Conservation (phyloP, 2,888 invertebrate species). For the Trilocha varians region DNA sequence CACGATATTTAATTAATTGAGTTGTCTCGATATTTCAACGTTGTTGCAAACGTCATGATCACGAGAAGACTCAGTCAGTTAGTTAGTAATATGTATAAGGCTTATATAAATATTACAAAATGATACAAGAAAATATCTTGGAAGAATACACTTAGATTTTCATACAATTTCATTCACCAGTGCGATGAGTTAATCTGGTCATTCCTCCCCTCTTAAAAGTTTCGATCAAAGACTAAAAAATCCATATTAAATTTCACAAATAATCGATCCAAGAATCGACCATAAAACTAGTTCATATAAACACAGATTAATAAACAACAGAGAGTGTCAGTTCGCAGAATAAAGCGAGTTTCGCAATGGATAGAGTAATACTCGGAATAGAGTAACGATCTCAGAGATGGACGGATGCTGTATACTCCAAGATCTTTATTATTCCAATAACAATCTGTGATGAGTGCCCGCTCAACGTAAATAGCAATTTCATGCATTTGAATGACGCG, state of each 20-base stretch:
- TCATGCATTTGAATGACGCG: constrained; percentile 71
- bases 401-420: constrained; percentile 57
- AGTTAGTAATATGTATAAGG: too few species aligned
- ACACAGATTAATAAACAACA: constrained; percentile 65
- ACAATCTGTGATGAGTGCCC: constrained; percentile 73
- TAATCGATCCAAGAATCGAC: constrained; percentile 19
- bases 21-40: too few species aligned
- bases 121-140: too few species aligned
- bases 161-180: too few species aligned
- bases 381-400: constrained; percentile 53
- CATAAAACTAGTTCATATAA: constrained; percentile 48
- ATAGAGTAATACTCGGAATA: constrained; percentile 51
- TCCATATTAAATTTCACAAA: not conserved
- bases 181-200: too few species aligned
- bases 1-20: too few species aligned
- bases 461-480: constrained; percentile 72
- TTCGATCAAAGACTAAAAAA: too few species aligned
- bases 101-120: too few species aligned
- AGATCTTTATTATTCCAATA: constrained; percentile 72
- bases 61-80: too few species aligned
- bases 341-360: constrained; percentile 67
- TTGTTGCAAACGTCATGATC: too few species aligned
- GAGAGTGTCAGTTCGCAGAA: constrained; percentile 65
- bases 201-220: too few species aligned
- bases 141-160: too few species aligned